phyloP scores from a whole-genome alignment of 2,113 vertebrate genomes.

The Cephalopterus ornatus region DNA sequence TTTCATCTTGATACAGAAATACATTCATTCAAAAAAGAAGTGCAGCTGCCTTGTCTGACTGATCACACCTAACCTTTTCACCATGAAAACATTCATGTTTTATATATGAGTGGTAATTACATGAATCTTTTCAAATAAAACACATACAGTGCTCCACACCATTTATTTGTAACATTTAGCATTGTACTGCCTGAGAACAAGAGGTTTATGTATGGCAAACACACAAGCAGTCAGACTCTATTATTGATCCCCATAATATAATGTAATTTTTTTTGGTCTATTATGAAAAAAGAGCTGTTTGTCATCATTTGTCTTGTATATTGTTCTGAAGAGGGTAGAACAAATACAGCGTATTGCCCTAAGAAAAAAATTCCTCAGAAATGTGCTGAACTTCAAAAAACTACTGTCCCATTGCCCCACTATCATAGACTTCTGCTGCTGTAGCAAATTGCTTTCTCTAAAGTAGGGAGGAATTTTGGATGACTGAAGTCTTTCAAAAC shows the following conservation, averaged over 20 bases:
- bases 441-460: not conserved
- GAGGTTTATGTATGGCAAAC: not conserved
- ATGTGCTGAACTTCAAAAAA: not conserved
- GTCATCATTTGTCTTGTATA: not conserved
- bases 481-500: not conserved
- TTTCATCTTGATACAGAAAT: not conserved
- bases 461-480: not conserved
- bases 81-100: not conserved
- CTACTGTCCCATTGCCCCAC: not conserved
- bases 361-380: not conserved
- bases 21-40: not conserved
- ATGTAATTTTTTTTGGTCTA: not conserved
- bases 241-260: not conserved
- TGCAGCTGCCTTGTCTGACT: accelerated
- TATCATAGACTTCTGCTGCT: not conserved
- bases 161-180: not conserved
- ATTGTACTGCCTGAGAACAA: not conserved
- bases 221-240: not conserved
- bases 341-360: not conserved
- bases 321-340: not conserved
- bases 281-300: not conserved
- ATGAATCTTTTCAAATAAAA: not conserved
- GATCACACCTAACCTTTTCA: not conserved
- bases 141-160: not conserved
- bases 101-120: not conserved